Evolutionary conservation across 2,888 invertebrate genomes (phyloP), one percentile per base, ranked within the genome.

Genomic region (Trisateles emortualis): DNA sequence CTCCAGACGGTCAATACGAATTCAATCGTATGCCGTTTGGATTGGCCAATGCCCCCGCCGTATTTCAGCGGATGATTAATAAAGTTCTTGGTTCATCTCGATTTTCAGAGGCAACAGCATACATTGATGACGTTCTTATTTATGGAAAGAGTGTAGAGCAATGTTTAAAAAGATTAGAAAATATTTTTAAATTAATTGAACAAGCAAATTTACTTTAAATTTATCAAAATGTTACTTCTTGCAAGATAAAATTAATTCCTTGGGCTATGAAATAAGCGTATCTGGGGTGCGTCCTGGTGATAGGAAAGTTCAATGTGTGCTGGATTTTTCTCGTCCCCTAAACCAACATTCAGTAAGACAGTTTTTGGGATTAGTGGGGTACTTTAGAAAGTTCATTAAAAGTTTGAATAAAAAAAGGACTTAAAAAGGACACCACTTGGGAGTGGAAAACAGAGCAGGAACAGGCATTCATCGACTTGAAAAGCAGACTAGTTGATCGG

Each of bases 1-100:
- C 72, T 0, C 65, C 66, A 0, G 70, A 71, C 29, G 72, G 69
- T 0, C 71, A 68, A 3, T 73, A 43, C 19, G 64, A 73, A 19
- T 68, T 53, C 50, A 50, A 48, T 2, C 24, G 64, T 0, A 66
- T 74, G 63, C 70, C 74, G 0, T 72, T 77, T 1, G 54, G 54
- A 1, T 13, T 54, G 3, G 44, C 49, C 1, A 54, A 53, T 79
- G 59, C 66, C 0, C 59, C 63, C 0, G 59, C 62, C 0, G 43
- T 53, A 0, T 66, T 63, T 13, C 66, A 67, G 16, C 33, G 62
- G 1, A 50, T 48, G 19, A 57, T 64, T 2, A 54, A 67, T 40
- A 13, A 16, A 3, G 45, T 60, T 0, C 9, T 64, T 1, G 48
- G 60, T 0, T 41, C 57, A 11, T 10, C 32, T 3, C 2, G 55